Conservation (phyloP, 2,113 vertebrate genomes). For the Gila orcuttii region DNA sequence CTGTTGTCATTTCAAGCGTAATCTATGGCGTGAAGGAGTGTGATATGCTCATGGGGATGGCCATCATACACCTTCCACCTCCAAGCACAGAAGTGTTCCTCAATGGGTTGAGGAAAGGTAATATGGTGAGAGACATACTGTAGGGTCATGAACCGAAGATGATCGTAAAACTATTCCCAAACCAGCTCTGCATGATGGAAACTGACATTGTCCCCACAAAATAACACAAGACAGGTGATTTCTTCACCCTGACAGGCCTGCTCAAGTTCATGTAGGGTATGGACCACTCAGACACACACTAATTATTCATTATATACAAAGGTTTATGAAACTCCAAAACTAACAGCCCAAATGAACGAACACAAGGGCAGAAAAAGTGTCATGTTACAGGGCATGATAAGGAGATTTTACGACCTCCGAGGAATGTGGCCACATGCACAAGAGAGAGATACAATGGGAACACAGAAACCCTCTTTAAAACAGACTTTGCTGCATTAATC, state of each 20-base stretch:
- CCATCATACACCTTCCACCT: neutral
- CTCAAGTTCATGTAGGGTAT: too few species aligned
- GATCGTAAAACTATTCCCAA: neutral
- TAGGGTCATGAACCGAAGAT: neutral
- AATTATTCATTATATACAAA: too few species aligned
- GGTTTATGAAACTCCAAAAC: too few species aligned
- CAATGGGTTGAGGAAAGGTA: neutral
- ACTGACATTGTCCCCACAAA: neutral
- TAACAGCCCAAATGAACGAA: too few species aligned
- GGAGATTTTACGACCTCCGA: too few species aligned
- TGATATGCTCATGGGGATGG: neutral
- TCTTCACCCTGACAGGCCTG: neutral
- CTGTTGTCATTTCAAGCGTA: neutral
- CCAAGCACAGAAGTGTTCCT: neutral
- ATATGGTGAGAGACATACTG: neutral
- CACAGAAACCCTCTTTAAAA: too few species aligned
- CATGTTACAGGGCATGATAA: too few species aligned
- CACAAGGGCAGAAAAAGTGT: too few species aligned
- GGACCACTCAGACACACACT: too few species aligned
- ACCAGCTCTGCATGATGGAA: neutral
- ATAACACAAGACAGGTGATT: neutral
- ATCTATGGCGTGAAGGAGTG: neutral
- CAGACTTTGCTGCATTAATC: too few species aligned
- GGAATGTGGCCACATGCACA: too few species aligned
- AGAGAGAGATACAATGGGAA: too few species aligned